Base-by-base conservation (phyloP, 2,888 invertebrate species). In the Polyploca ridens region DNA sequence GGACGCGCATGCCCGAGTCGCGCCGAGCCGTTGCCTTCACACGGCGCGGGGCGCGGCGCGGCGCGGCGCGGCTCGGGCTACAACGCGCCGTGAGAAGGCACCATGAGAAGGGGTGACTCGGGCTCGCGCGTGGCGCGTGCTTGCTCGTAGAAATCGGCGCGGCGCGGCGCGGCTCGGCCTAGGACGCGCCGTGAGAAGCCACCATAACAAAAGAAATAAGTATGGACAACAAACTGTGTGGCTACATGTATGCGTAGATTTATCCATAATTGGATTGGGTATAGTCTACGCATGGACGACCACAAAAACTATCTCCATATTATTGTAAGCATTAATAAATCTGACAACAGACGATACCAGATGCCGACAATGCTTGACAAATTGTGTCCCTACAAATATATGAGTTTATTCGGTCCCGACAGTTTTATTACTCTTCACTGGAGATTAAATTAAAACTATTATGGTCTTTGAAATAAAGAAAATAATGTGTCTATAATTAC, bases 291-390 rank as follows among this genome's bases (percentile, higher is more conserved):
- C 64, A 63, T 68, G 67, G 62, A 59, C 49, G 46, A 63, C 63
- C 19, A 66, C 58, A 69, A 70, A 74, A 70, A 68, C 66, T 62
- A 33, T 73, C 73, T 64, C 64, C 67, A 69, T 75, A 72, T 71
- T 74, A 74, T 73, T 72, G 66, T 66, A 71, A 69, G 69, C 69
- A 70, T 75, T 77, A 77, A 82, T 83, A 82, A 81, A 76, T 66
- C 76, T 79, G 77, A 76, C 81, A 81, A 81, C 78, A 75, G 41
- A 41, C 19, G 70, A 71, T 69, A 76, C 75, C 88, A 86, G 76
- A 81, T 85, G 86, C 77, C 72, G 78, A 75, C 78, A 71, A 71
- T 70, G 65, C 66, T 62, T 80, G 82, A 88, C 84, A 87, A 85
- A 87, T 86, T 79, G 78, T 71, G 65, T 72, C 71, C 69, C 71